phyloP scores from a whole-genome alignment of 2,113 vertebrate genomes.

The Chionodraco myersi region DNA sequence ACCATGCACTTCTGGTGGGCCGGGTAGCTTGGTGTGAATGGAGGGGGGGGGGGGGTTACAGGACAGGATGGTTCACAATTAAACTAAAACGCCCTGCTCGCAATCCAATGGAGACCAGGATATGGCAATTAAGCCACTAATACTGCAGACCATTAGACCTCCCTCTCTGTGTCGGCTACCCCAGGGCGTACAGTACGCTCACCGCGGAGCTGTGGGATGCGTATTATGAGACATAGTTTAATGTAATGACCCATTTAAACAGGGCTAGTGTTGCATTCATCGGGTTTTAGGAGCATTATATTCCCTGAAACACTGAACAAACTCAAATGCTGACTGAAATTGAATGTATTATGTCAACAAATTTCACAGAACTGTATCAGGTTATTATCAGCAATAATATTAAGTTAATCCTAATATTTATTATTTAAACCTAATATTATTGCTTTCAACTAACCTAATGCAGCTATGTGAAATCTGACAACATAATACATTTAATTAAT shows the following conservation, averaged over 20 bases:
- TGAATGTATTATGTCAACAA: no score
- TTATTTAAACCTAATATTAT: no score
- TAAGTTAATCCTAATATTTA: no score
- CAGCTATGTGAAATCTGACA: no score
- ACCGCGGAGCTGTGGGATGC: conserved; percentile 61
- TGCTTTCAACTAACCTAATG: no score
- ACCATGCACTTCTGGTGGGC: conserved; percentile 38
- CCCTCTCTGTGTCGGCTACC: conserved; percentile 68
- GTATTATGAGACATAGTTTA: conserved; percentile 78
- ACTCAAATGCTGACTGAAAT: no score
- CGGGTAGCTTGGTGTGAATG: conserved; percentile 30
- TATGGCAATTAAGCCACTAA: conserved; percentile 84
- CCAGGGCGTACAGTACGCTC: conserved; percentile 55
- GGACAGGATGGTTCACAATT: conserved; percentile 76
- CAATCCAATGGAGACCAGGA: conserved; percentile 76
- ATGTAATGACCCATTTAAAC: conserved; percentile 78
- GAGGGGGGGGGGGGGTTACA: conserved; percentile 52
- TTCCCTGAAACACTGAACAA: conserved; percentile 1
- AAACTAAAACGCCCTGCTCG: conserved; percentile 73
- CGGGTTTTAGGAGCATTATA: conserved; percentile 43
- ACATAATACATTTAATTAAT: no score
- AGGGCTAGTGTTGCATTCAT: conserved; percentile 50
- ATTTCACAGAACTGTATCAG: no score
- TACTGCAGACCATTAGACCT: conserved; percentile 80
- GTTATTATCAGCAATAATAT: no score